Base-by-base conservation (phyloP, 2,888 invertebrate genomes). In the Chrysotoxum bicinctum region DNA sequence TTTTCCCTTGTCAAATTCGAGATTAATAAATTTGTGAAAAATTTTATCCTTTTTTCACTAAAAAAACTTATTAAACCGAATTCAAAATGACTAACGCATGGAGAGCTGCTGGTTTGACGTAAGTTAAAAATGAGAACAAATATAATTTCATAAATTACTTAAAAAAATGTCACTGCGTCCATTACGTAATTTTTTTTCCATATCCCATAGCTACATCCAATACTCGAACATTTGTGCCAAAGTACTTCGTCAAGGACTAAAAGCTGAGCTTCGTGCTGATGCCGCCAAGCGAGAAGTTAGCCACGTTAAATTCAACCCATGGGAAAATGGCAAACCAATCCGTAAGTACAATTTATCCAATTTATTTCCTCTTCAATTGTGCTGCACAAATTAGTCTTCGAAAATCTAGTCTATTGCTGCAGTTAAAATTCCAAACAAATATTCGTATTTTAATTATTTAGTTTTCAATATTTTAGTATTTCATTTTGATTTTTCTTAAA, bases 141-240 rank as follows among this genome's bases (percentile, higher is more conserved):
- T 30, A 19, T 14, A 14, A 5, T 16, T n/a, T 12, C 8, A 32
- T 14, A 21, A 14, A 12, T n/a, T n/a, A 16, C 54, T 19, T 1
- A 9, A 37, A 56, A 62, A 19, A 68, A 77, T 23, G 35, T n/a
- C 16, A 3, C n/a, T 16, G 21, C 45, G 4, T 23, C 2, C 48
- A 66, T 86, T 86, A 85, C 85, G 81, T 86, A 77, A 76, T 62
- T 74, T 50, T 66, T 72, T 69, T 72, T 45, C 40, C 12, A 26
- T 16, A 12, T 14, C 45, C 85, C 76, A 3, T 85, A 99, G 98
- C 93, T 99, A 99, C 94, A 96, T 99, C 92, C 97, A 97, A 93
- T 99, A 97, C 93, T 99, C 98, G 79, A 97, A 96, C 92, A 97
- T 99, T 90, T 98, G 98, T 89, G 98, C 98, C 23, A 95, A 94